A percentile compares a stretch with the other conserved stretches of the same genome.
Conservation (phyloP, 2,888 invertebrate genomes). For the Melanostoma scalare region DNA sequence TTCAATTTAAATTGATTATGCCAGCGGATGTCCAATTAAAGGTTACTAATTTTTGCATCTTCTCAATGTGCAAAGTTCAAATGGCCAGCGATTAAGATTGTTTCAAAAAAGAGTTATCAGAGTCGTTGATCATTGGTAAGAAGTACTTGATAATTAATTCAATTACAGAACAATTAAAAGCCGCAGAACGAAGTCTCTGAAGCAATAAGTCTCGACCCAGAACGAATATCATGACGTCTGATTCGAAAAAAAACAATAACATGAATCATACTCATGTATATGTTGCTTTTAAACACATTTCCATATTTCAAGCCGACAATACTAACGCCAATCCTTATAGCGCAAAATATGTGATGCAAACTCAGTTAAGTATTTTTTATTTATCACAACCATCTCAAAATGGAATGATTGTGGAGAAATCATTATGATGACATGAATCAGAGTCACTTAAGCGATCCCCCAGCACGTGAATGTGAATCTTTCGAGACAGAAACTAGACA, state of each 20-base stretch:
- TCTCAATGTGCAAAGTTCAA: conserved; percentile 25
- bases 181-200: neutral
- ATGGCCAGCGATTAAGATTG: conserved; percentile 34
- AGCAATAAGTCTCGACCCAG: neutral
- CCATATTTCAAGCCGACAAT: conserved; percentile 38
- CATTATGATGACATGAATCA: conserved; percentile 63
- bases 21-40: conserved; percentile 67
- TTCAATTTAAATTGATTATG: conserved; percentile 60
- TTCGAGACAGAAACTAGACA: neutral
- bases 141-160: conserved; percentile 43
- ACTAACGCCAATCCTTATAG: conserved; percentile 48
- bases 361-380: conserved; percentile 45
- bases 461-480: conserved; percentile 50
- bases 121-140: conserved; percentile 15
- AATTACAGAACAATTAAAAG: conserved; percentile 26
- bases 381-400: conserved; percentile 56
- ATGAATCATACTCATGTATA: conserved; percentile 45
- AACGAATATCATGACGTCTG: no score
- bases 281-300: conserved; percentile 38
- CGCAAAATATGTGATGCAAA: conserved; percentile 32
- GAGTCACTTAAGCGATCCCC: conserved; percentile 43
- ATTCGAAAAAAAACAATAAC: conserved; percentile 10
- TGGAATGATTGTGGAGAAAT: conserved; percentile 44
- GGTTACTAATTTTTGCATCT: conserved; percentile 59
- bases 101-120: conserved; percentile 4